These are phyloP conservation scores for Cenopis cana DNA, from an alignment of 2,888 invertebrate species.

Conservation along the genomic window DNA sequence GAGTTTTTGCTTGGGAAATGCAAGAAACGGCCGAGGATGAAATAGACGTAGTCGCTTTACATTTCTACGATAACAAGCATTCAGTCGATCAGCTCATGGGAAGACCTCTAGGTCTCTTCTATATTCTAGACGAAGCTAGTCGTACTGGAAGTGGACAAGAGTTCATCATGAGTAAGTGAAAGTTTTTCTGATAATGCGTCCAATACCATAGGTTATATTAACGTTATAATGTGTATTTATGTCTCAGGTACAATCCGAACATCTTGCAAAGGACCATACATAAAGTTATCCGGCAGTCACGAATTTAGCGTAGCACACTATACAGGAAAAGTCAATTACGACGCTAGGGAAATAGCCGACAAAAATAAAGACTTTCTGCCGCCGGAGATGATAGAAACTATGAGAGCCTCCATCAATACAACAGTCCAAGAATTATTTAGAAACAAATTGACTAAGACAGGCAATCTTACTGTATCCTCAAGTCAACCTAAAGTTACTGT, in stretches of 20 bases:
- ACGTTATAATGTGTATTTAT: background rate
- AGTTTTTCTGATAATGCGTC: background rate
- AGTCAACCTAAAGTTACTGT: conserved; percentile 67
- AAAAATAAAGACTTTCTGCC: conserved; percentile 96
- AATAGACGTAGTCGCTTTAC: conserved; percentile 88
- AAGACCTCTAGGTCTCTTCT: conserved; percentile 92
- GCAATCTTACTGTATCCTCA: conserved; percentile 89
- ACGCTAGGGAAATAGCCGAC: conserved; percentile 92
- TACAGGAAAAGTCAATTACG: conserved; percentile 94
- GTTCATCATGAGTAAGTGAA: conserved; percentile 88
- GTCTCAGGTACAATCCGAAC: conserved; percentile 84
- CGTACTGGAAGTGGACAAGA: conserved; percentile 89
- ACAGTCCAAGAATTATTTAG: conserved; percentile 92
- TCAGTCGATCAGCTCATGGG: conserved; percentile 95
- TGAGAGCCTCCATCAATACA: conserved; percentile 90
- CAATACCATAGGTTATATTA: background rate
- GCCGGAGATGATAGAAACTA: conserved; percentile 94
- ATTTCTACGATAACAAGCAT: conserved; percentile 95
- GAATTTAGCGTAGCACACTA: conserved; percentile 95
- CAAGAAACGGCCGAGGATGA: conserved; percentile 92
- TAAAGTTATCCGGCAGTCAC: conserved; percentile 85
- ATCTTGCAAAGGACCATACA: conserved; percentile 80
- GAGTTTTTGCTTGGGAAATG: conserved; percentile 96
- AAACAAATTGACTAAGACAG: conserved; percentile 93
- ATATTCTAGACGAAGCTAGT: conserved; percentile 94